Percentiles rank a stretch among this genome's conserved stretches.
Evolutionary conservation across 2,113 vertebrate genomes (phyloP).

Genomic region (Guaruba guarouba): DNA sequence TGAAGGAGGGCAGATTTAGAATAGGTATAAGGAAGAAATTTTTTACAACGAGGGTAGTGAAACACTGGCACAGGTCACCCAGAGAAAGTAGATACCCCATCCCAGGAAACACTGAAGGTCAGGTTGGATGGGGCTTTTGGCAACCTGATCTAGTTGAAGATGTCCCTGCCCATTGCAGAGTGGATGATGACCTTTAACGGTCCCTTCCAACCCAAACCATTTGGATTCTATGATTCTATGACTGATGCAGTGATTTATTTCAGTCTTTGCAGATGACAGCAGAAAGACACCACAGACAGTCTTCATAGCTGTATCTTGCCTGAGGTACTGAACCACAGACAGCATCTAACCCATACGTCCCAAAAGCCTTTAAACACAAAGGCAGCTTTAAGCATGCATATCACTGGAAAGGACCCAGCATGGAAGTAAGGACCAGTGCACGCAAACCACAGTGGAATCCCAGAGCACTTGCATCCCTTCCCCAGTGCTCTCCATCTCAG

Average conservation of each 20-base stretch:
- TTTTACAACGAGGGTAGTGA: neutral
- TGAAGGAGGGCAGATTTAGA: neutral
- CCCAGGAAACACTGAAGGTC: neutral
- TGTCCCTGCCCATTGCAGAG: neutral
- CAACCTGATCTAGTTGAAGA: neutral
- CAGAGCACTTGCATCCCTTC: neutral
- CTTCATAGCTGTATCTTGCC: neutral
- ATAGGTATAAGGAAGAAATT: neutral
- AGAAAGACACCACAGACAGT: fast-evolving
- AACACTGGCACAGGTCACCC: neutral
- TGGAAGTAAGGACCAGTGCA: fast-evolving
- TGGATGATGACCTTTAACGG: neutral
- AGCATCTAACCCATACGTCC: neutral
- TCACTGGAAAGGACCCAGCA: neutral
- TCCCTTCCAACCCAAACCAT: neutral
- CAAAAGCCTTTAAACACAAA: fast-evolving
- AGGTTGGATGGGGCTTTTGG: neutral
- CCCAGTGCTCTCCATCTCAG: fast-evolving
- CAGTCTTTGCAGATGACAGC: neutral
- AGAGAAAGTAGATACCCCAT: neutral
- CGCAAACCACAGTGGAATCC: fast-evolving
- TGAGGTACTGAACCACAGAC: neutral
- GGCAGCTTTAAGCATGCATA: neutral
- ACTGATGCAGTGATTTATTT: neutral
- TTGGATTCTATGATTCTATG: neutral